These are phyloP conservation scores for Smithornis capensis DNA, from an alignment of 2,113 vertebrate species.

Conservation along the genomic window DNA sequence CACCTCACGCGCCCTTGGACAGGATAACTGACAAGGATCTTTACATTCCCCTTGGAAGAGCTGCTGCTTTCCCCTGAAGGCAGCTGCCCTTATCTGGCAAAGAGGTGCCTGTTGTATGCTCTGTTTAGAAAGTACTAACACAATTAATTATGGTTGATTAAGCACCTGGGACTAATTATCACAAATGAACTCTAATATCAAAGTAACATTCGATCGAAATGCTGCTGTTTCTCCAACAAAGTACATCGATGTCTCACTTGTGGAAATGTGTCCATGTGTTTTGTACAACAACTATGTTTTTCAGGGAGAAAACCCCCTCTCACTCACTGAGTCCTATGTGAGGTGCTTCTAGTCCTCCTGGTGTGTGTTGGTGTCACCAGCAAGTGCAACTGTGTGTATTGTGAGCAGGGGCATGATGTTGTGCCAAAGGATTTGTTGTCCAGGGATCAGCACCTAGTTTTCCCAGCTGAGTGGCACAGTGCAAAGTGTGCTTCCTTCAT, in stretches of 20 bases:
- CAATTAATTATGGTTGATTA: slow-evolving; percentile 37
- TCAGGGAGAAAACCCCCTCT: background rate
- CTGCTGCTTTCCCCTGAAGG: background rate
- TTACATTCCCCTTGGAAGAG: background rate
- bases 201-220: background rate
- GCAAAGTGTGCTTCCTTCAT: background rate
- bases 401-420: background rate
- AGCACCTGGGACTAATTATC: slow-evolving; percentile 43
- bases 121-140: slow-evolving; percentile 19
- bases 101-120: background rate
- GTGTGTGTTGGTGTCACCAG: background rate
- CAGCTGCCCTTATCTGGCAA: background rate
- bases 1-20: background rate
- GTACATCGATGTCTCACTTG: background rate
- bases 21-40: background rate
- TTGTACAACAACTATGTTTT: background rate
- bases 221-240: background rate
- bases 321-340: background rate
- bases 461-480: background rate
- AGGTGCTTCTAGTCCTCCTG: background rate
- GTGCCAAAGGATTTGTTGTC: background rate
- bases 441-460: background rate
- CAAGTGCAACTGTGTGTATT: background rate
- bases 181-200: background rate
- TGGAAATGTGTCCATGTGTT: background rate